These are phyloP conservation scores for Pomatostomus ruficeps DNA, from an alignment of 2,113 vertebrate genomes.

Conservation along the genomic window DNA sequence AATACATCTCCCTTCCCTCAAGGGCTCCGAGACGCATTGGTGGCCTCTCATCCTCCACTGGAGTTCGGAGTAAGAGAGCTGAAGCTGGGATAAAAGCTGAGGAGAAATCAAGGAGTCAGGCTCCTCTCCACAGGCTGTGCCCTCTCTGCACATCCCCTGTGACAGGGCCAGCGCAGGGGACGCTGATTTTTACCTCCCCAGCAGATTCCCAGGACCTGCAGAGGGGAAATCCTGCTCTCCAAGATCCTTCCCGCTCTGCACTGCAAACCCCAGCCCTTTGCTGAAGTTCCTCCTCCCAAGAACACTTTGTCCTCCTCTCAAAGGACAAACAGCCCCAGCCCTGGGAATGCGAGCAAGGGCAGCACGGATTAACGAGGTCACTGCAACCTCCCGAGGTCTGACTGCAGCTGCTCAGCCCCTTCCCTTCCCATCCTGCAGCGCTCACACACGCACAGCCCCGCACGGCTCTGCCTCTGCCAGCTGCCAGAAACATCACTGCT, in stretches of 20 bases:
- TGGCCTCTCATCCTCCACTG: background rate
- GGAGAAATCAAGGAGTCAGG: background rate
- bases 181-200: background rate
- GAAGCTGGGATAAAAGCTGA: background rate
- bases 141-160: background rate
- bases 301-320: background rate
- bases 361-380: background rate
- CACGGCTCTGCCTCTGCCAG: background rate
- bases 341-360: background rate
- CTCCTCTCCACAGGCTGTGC: background rate
- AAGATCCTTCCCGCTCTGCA: background rate
- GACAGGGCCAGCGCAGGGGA: background rate
- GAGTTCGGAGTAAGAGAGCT: background rate
- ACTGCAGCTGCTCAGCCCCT: background rate
- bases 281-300: background rate
- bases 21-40: background rate
- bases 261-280: background rate
- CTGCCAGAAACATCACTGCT: background rate
- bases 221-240: background rate
- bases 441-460: background rate
- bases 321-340: background rate
- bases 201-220: background rate
- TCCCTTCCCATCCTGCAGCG: background rate
- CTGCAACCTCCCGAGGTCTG: background rate
- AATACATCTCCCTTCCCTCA: background rate